Evolutionary conservation across 2,888 invertebrate species (phyloP), one percentile per base, ranked within the genome.

Genomic region (Melanostoma mellinum): DNA sequence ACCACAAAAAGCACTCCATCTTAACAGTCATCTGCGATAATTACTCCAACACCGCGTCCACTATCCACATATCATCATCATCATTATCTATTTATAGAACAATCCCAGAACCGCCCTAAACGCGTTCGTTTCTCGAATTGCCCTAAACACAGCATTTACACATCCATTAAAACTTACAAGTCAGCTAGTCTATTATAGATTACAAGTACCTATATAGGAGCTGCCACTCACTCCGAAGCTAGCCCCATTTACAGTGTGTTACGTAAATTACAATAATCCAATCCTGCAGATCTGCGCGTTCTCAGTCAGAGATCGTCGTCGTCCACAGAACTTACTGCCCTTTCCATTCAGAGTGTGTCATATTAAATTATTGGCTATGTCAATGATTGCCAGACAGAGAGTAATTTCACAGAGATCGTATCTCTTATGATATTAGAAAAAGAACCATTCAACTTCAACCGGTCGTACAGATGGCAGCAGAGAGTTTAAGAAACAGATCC

Each of bases 261-360:
- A 77, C 77, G 81, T 82, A 77, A 77, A 82, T 82, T 82, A 77
- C 77, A 82, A 82, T 77, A 82, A 82, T 82, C 77, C 77, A 72
- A 82, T 72, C 63, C 72, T 46, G 69, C 52, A 30, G 58, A 72
- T 77, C 71, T 65, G 9, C 36, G n/a, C 56, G 5, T 46, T 30
- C 9, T 9, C 48, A 36, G 33, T 32, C 9, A 56, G 68, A 69
- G 48, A 48, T 36, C 48, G 60, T 75, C 42, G 58, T 48, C 9
- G 32, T 67, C 50, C 36, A 48, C 30, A 9, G 71, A 35, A 71
- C 20, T 20, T 20, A 20, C 71, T 60, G 72, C 67, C 68, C 63
- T 65, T 74, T 74, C 77, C 77, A 77, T 82, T 82, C 82, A 82
- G 30, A 63, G 68, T 82, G 73, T 78, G 77, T 82, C 82, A 82